phyloP scores from a whole-genome alignment of 2,888 invertebrate species.

The Drosophila neonasuta region DNA sequence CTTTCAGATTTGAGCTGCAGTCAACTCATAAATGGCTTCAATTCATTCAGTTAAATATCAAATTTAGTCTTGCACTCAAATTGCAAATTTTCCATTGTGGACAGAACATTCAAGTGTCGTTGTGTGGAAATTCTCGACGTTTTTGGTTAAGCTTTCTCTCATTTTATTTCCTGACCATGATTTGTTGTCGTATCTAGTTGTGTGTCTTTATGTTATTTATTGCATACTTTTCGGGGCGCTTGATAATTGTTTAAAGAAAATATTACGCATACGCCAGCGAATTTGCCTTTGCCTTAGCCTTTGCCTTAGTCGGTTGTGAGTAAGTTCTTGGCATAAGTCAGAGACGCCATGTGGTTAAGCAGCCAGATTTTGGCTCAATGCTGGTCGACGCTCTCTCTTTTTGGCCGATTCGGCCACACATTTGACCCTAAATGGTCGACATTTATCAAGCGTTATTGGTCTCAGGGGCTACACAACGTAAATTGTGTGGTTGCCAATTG shows the following conservation, averaged over 20 bases:
- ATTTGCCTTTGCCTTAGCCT: slow-evolving; percentile 38
- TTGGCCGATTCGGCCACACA: slow-evolving; percentile 61
- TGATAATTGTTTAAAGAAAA: slow-evolving; percentile 77
- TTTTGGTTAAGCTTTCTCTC: slow-evolving; percentile 19
- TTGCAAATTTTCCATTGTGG: not conserved
- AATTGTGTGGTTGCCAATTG: slow-evolving; percentile 79
- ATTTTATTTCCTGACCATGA: slow-evolving; percentile 68
- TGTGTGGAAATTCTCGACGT: not conserved
- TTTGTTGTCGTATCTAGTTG: slow-evolving; percentile 58
- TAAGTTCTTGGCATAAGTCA: slow-evolving; percentile 57
- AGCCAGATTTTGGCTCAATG: slow-evolving; percentile 37
- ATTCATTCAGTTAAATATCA: not conserved
- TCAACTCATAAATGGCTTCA: no score
- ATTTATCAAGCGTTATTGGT: slow-evolving; percentile 80
- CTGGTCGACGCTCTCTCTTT: slow-evolving; percentile 29
- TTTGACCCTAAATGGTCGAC: slow-evolving; percentile 78
- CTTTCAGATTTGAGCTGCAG: no score
- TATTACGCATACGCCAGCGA: slow-evolving; percentile 72
- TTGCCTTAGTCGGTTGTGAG: not conserved
- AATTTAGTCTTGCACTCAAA: not conserved
- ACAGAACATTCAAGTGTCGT: slow-evolving; percentile 48
- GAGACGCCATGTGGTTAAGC: slow-evolving; percentile 56
- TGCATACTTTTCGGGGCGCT: slow-evolving; percentile 66
- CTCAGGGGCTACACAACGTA: slow-evolving; percentile 77
- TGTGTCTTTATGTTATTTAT: slow-evolving; percentile 63